Evolutionary conservation across 2,888 invertebrate genomes (phyloP).

Genomic region (Zeuzera pyrina): DNA sequence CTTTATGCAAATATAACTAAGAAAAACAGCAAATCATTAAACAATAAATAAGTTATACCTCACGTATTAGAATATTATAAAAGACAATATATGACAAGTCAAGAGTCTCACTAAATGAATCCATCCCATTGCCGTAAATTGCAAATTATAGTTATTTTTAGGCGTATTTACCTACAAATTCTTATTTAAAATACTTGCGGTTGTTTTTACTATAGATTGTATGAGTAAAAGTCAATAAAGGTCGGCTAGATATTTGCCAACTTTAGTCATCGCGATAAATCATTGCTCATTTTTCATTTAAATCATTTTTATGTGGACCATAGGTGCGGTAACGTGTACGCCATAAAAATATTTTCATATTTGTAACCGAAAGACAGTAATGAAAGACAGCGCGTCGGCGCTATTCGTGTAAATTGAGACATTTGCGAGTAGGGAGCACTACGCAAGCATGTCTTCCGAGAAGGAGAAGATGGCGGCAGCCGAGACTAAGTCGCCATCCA

Average conservation of each 20-base stretch:
- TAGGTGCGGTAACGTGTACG: conserved; percentile 39
- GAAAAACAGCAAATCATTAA: no score
- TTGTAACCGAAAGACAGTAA: conserved; percentile 36
- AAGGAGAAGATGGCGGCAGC: conserved; percentile 66
- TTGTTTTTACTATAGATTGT: conserved; percentile 26
- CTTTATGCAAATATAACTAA: no score
- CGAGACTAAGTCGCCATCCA: conserved; percentile 59
- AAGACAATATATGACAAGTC: no score
- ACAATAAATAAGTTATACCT: no score
- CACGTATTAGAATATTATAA: no score
- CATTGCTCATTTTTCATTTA: conserved; percentile 50
- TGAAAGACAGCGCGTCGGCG: conserved; percentile 36
- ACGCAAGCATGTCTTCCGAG: conserved; percentile 55
- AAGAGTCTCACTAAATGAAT: conserved; percentile 20
- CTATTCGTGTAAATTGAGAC: conserved; percentile 36
- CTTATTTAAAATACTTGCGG: conserved; percentile 29
- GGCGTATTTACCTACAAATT: no score
- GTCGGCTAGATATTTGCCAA: conserved; percentile 46
- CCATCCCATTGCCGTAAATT: conserved; percentile 15
- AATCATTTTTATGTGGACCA: conserved; percentile 28
- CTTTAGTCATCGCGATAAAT: conserved; percentile 50
- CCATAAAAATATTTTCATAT: conserved; percentile 4
- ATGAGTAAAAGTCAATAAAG: conserved; percentile 44
- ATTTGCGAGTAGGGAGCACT: conserved; percentile 28
- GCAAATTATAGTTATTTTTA: conserved; percentile 1